Evolutionary conservation across 2,113 vertebrate species (phyloP).

Genomic region (Lasiurus cinereus): DNA sequence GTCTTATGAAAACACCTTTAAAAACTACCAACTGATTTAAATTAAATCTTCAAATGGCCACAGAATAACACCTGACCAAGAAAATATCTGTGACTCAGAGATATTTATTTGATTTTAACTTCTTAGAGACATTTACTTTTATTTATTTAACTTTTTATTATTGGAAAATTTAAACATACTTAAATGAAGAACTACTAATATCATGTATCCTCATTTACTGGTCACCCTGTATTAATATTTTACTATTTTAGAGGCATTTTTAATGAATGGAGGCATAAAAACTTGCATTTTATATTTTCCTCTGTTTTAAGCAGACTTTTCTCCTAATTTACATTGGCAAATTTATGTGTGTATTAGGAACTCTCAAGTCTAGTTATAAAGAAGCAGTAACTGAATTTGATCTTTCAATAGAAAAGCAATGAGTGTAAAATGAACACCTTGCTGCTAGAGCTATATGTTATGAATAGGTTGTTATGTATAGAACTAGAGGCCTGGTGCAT

Average conservation of each 20-base stretch:
- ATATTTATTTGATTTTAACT: background rate
- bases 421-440: constrained; percentile 9
- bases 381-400: constrained; percentile 3
- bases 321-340: background rate
- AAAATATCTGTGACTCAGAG: background rate
- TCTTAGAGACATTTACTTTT: constrained; percentile 41
- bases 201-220: background rate
- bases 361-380: background rate
- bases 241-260: constrained; percentile 34
- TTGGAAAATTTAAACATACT: background rate
- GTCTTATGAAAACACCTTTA: background rate
- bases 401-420: background rate
- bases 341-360: background rate
- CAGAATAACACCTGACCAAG: background rate
- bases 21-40: background rate
- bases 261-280: constrained; percentile 12
- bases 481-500: background rate
- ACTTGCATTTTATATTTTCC: constrained; percentile 9
- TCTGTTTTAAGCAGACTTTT: constrained; percentile 45
- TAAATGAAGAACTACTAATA: background rate
- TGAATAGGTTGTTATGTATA: background rate
- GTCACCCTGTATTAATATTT: background rate
- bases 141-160: constrained; percentile 39
- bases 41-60: constrained; percentile 24
- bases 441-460: background rate